Base-by-base conservation (phyloP, 2,113 vertebrate genomes). In the Cepphus grylle region DNA sequence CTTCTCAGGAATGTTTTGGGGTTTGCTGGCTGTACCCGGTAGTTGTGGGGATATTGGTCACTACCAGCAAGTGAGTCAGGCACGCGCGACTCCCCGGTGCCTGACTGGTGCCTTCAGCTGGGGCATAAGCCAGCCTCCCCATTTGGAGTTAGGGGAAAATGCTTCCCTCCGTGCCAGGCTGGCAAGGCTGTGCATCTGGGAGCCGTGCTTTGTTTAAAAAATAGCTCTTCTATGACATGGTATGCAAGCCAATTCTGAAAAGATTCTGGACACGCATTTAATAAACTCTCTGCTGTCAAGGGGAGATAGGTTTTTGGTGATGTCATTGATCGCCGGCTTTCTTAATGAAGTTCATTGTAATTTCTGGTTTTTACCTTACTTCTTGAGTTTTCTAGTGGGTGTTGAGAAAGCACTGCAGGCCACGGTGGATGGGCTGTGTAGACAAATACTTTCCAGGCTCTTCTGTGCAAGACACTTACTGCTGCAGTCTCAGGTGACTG, bases 101-200 rank as follows among this genome's bases (percentile, higher is more conserved):
- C 32, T 36, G 36, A 36, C 26, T 38, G 15, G 10, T 72, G 42
- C 27, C 38, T 58, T 73, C 0, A 5, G 36, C 74, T 20, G 40
- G 6, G 12, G 13, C 32, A 36, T 13, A 9, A 65, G 10, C 8
- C 50, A 11, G 6, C 23, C 23, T 61, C 36, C 45, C 27, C 15
- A 0, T 47, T 32, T 52, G 14, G 25, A 62, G 4, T 29, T 36
- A 9, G 14, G 7, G 26, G 16, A 9, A 30, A 17, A 1, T 14
- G 30, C 49, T 63, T 30, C 23, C 26, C 30, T 76, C 23, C 3
- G 0, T 1, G 1, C 6, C 58, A 72, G 43, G 11, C 29, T 61
- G 34, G 17, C 23, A 65, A 17, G 20, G 52, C 40, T 80, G 52
- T 5, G 18, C 7, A 1, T 63, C 40, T 82, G n/a, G 43, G 61